These are phyloP conservation scores for Axis porcinus DNA, from an alignment of 2,113 vertebrate genomes.

Conservation along the genomic window DNA sequence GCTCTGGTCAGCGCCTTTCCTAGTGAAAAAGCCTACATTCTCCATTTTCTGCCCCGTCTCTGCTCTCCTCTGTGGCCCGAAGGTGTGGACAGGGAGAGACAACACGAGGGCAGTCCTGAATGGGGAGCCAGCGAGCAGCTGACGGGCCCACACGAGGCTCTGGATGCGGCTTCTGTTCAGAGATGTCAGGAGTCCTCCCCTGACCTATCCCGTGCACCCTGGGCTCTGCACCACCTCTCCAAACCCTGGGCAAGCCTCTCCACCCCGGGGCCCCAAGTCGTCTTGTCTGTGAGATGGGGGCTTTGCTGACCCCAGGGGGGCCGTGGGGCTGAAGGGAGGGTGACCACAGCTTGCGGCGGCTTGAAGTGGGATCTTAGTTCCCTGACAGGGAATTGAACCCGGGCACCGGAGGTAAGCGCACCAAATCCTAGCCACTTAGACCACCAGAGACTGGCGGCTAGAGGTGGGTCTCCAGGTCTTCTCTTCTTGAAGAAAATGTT, in stretches of 20 bases:
- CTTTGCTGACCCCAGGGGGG: background rate
- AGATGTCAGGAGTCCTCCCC: background rate
- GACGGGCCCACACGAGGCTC: background rate
- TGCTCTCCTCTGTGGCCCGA: accelerated
- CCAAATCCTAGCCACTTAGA: background rate
- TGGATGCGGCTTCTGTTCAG: background rate
- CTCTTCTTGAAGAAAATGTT: background rate
- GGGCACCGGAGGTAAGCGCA: accelerated
- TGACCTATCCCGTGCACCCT: accelerated
- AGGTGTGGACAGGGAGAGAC: background rate
- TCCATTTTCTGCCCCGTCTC: background rate
- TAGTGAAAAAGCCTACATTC: background rate
- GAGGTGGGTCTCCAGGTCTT: background rate
- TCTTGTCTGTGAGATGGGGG: background rate
- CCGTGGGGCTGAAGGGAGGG: background rate
- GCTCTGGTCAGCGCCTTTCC: background rate
- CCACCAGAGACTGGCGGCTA: background rate
- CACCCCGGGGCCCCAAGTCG: background rate
- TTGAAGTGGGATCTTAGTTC: background rate
- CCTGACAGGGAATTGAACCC: background rate
- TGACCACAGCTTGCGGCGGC: background rate
- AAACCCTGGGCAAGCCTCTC: background rate
- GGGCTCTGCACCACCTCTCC: background rate
- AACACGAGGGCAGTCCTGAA: background rate
- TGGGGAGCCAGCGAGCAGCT: background rate